A percentile compares a stretch with the other conserved stretches of the same genome.
phyloP scores from a whole-genome alignment of 2,113 vertebrate species.

The Geothlypis trichas region DNA sequence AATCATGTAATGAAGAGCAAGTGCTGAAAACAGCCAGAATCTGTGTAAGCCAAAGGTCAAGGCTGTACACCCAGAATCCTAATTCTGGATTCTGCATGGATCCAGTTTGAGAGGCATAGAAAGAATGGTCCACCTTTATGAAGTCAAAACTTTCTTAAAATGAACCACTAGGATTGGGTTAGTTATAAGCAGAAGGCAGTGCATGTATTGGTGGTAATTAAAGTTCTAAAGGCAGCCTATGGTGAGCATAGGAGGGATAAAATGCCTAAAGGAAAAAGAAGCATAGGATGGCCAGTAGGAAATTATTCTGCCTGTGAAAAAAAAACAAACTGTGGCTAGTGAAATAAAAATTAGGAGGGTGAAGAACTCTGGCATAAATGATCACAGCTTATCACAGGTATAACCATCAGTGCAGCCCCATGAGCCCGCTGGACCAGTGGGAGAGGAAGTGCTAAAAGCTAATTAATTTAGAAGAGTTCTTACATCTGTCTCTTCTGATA shows the following conservation, averaged over 20 bases:
- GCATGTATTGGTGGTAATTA: not conserved
- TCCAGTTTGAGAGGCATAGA: not conserved
- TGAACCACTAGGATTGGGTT: not conserved
- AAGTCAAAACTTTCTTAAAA: conserved; percentile 25
- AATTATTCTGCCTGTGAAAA: conserved; percentile 18
- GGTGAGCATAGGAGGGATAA: not conserved
- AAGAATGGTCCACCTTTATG: not conserved
- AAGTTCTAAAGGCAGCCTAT: not conserved
- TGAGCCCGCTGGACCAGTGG: not conserved
- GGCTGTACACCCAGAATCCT: not conserved
- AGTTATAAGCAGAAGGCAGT: conserved; percentile 28
- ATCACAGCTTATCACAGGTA: not conserved
- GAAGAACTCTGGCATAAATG: conserved; percentile 18
- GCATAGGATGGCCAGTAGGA: not conserved
- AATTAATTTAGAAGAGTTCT: conserved; percentile 51
- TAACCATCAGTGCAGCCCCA: not conserved
- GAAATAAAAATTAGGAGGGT: conserved; percentile 21
- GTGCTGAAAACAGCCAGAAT: not conserved
- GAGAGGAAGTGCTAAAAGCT: conserved; percentile 28
- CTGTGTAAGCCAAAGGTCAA: conserved; percentile 25
- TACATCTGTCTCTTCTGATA: conserved; percentile 40
- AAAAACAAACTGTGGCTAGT: not conserved
- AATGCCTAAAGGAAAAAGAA: conserved; percentile 9
- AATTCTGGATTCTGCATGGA: not conserved
- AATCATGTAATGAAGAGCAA: conserved; percentile 26